Conservation (phyloP, 2,797 vertebrate genomes). For the Macroramphosus scolopax region DNA sequence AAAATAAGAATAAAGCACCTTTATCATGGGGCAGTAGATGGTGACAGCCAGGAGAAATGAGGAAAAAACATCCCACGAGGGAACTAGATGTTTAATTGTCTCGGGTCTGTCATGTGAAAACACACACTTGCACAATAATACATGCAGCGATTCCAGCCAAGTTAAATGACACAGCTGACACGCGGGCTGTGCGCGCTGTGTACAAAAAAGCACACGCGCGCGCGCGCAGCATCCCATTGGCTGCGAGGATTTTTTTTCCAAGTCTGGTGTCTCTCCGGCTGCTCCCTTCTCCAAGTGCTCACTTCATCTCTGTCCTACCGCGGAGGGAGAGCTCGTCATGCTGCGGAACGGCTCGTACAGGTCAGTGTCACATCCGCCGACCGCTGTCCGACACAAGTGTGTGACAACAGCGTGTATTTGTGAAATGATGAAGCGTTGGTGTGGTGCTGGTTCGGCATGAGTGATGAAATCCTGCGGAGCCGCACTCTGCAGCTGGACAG, state of each 20-base stretch:
- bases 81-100: conserved; percentile 53
- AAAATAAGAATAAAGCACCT: conserved; percentile 50
- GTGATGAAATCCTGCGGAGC: conserved; percentile 22
- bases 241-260: conserved; percentile 64
- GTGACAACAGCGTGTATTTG: no score
- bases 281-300: conserved; percentile 66
- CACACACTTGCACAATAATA: no score
- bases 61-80: conserved; percentile 49
- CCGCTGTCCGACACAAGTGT: no score
- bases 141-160: no score
- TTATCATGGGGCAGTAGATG: conserved; percentile 63
- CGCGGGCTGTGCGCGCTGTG: conserved; percentile 23
- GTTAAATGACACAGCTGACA: no score
- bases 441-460: conserved; percentile 19
- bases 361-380: conserved; percentile 58
- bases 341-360: conserved; percentile 71
- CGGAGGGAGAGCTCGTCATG: conserved; percentile 62
- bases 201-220: conserved; percentile 55
- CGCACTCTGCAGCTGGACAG: conserved; percentile 27
- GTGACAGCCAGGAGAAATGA: conserved; percentile 47
- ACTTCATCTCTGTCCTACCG: conserved; percentile 61
- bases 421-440: no score
- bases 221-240: conserved; percentile 69
- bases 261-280: conserved; percentile 60
- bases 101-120: conserved; percentile 54